Percentiles rank a stretch among this genome's conserved stretches.
Evolutionary conservation across 2,113 vertebrate genomes (phyloP).

Genomic region (Podiceps cristatus): DNA sequence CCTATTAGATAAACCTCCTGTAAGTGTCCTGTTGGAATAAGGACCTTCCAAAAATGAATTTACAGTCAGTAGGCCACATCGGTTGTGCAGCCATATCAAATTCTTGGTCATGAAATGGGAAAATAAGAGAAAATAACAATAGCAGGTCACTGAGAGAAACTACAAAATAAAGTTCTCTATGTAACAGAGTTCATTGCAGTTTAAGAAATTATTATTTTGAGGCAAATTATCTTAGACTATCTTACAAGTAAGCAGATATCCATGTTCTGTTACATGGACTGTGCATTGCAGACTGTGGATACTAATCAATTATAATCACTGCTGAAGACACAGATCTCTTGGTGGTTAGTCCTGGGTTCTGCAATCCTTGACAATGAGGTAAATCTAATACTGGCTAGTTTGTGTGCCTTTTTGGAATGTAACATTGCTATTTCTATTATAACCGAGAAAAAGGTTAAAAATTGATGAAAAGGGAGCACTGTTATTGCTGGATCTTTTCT

Average conservation of each 20-base stretch:
- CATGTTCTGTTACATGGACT: background rate
- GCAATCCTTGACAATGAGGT: accelerated
- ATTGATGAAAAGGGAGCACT: background rate
- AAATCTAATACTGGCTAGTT: background rate
- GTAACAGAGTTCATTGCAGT: background rate
- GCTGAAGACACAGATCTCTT: background rate
- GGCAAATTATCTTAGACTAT: background rate
- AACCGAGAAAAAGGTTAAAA: background rate
- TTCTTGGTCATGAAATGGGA: background rate
- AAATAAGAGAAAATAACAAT: background rate
- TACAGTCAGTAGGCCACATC: background rate
- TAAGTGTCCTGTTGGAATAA: background rate
- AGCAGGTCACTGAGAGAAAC: background rate
- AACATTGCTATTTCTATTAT: background rate
- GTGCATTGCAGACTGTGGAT: background rate
- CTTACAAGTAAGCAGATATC: background rate
- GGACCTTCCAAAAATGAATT: background rate
- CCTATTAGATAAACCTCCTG: background rate
- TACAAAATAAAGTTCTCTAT: background rate
- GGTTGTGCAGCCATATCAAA: background rate
- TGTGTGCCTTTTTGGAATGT: background rate
- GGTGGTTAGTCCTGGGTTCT: background rate
- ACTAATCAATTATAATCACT: background rate
- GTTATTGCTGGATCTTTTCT: background rate
- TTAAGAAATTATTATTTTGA: background rate